These are phyloP conservation scores for Pavo muticus DNA, from an alignment of 2,113 vertebrate genomes.

Conservation along the genomic window DNA sequence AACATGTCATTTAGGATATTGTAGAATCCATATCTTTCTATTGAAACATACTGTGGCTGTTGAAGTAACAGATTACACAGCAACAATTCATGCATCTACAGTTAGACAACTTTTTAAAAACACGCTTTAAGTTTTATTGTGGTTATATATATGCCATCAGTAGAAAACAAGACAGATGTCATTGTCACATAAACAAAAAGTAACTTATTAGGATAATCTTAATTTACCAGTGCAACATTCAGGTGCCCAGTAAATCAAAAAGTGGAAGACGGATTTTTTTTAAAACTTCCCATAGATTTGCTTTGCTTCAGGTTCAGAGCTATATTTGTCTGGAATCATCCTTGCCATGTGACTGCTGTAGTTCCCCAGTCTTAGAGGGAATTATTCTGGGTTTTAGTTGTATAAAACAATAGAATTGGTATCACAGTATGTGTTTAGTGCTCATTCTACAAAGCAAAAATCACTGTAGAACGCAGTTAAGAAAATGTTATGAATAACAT, in stretches of 20 bases:
- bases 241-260: not conserved
- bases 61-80: not conserved
- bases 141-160: not conserved
- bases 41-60: not conserved
- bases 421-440: not conserved
- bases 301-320: not conserved
- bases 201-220: not conserved
- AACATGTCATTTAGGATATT: not conserved
- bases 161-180: not conserved
- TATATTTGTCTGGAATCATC: not conserved
- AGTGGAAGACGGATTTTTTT: not conserved
- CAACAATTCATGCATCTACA: not conserved
- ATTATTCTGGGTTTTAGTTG: not conserved
- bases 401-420: not conserved
- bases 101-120: not conserved
- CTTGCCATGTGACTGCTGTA: not conserved
- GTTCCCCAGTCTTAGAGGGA: not conserved
- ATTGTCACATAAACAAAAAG: not conserved
- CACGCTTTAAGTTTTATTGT: not conserved
- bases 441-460: not conserved
- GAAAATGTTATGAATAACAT: not conserved
- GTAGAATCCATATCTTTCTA: not conserved
- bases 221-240: not conserved
- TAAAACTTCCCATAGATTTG: not conserved
- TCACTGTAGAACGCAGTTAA: not conserved